Percentiles rank a stretch among this genome's conserved stretches.
These are phyloP conservation scores for Eleginops maclovinus DNA, from an alignment of 2,113 vertebrate species.

Conservation along the genomic window DNA sequence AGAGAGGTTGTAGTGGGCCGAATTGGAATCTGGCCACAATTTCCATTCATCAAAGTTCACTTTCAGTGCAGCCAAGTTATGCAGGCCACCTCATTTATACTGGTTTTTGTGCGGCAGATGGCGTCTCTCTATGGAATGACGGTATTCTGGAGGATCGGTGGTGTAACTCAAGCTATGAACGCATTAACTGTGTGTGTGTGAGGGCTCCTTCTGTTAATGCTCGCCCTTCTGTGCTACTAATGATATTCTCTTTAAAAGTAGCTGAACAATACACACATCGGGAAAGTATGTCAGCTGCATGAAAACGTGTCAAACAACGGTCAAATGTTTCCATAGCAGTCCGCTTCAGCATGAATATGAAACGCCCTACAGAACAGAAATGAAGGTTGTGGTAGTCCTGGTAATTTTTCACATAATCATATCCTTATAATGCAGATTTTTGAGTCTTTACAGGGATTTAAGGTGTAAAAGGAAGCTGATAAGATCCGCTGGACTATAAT, in stretches of 20 bases:
- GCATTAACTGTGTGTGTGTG: slow-evolving; percentile 15
- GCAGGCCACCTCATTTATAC: background rate
- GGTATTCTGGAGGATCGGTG: slow-evolving; percentile 9
- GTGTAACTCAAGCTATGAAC: slow-evolving; percentile 18
- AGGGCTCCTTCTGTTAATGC: background rate
- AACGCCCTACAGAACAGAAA: background rate
- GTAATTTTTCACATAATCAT: slow-evolving; percentile 42
- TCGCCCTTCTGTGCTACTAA: slow-evolving; percentile 1
- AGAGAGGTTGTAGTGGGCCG: too few relatives aligned
- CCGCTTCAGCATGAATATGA: background rate
- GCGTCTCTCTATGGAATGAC: background rate
- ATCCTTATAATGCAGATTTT: slow-evolving; percentile 51
- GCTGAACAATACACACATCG: background rate
- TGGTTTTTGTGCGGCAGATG: slow-evolving; percentile 42
- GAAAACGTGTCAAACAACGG: background rate
- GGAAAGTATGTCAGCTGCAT: background rate
- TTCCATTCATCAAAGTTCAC: slow-evolving; percentile 35
- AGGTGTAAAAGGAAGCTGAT: slow-evolving; percentile 17
- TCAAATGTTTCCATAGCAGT: slow-evolving; percentile 1
- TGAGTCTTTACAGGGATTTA: slow-evolving; percentile 41
- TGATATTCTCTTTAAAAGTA: background rate
- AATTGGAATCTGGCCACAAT: background rate
- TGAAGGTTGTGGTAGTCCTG: background rate
- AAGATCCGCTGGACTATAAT: slow-evolving; percentile 13
- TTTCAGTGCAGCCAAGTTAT: slow-evolving; percentile 8